phyloP scores from a whole-genome alignment of 2,888 invertebrate species.

The Tortricodes alternella region DNA sequence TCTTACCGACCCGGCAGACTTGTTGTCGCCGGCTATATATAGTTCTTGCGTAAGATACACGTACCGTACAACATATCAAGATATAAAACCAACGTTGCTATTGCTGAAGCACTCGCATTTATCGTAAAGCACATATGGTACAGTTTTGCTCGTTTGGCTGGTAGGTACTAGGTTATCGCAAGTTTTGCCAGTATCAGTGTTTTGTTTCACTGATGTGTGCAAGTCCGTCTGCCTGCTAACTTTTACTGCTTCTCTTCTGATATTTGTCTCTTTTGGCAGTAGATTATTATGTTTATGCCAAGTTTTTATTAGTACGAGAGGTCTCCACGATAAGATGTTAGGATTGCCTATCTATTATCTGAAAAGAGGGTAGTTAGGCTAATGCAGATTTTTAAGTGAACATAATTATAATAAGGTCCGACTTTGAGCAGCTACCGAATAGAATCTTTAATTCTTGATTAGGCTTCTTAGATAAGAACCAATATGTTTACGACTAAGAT shows the following conservation, averaged over 20 bases:
- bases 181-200: conserved; percentile 2
- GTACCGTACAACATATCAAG: conserved; percentile 3
- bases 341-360: no score
- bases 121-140: neutral
- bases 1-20: conserved; percentile 40
- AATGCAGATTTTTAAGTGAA: no score
- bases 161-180: neutral
- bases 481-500: neutral
- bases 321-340: conserved; percentile 8
- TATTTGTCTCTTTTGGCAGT: conserved; percentile 26
- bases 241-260: conserved; percentile 20
- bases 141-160: neutral
- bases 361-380: no score
- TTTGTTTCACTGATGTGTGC: conserved; percentile 13
- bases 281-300: conserved; percentile 27
- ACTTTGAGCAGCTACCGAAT: no score
- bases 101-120: neutral
- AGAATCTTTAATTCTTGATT: no score
- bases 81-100: neutral
- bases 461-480: neutral
- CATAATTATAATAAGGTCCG: no score
- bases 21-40: conserved; percentile 45
- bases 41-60: conserved; percentile 41
- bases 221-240: neutral
- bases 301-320: conserved; percentile 8